Conservation (phyloP, 2,888 invertebrate species). For the Drosophila multiciliata region DNA sequence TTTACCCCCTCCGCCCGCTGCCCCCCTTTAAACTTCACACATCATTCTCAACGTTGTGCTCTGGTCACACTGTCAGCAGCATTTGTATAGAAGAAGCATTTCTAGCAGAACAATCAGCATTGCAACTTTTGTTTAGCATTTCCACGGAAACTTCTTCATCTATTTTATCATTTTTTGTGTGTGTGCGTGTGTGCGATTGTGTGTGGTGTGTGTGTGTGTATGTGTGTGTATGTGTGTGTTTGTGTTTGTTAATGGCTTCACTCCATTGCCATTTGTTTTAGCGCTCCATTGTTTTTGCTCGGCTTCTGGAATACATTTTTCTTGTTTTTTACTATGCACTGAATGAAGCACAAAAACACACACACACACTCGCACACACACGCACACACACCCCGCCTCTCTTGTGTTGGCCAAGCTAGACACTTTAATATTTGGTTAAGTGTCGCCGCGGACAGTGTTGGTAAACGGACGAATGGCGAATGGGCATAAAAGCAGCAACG, state of each 20-base stretch:
- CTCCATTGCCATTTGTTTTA: conserved; percentile 68
- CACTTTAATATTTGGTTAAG: conserved; percentile 60
- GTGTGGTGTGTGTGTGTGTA: conserved; percentile 15
- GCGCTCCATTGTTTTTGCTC: conserved; percentile 63
- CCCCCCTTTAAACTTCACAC: background rate
- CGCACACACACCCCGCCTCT: background rate
- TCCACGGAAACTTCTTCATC: conserved; percentile 60
- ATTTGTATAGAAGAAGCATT: conserved; percentile 29
- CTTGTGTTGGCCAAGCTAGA: conserved; percentile 2
- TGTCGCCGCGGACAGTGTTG: conserved; percentile 61
- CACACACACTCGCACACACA: conserved; percentile 10
- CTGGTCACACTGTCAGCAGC: conserved; percentile 52
- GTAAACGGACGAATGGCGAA: conserved; percentile 39
- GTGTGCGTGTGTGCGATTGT: conserved; percentile 29
- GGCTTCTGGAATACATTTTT: conserved; percentile 47
- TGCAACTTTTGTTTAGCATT: conserved; percentile 57
- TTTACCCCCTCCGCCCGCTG: too few species aligned
- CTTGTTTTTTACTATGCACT: conserved; percentile 5
- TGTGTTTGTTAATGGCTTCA: conserved; percentile 73
- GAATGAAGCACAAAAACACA: conserved; percentile 23
- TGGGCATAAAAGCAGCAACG: conserved; percentile 38
- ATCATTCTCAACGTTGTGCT: conserved; percentile 18
- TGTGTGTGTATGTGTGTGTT: conserved; percentile 11
- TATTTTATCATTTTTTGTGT: conserved; percentile 44
- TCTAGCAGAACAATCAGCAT: conserved; percentile 41